Conservation (phyloP, 2,113 vertebrate species). For the Lontra canadensis region DNA sequence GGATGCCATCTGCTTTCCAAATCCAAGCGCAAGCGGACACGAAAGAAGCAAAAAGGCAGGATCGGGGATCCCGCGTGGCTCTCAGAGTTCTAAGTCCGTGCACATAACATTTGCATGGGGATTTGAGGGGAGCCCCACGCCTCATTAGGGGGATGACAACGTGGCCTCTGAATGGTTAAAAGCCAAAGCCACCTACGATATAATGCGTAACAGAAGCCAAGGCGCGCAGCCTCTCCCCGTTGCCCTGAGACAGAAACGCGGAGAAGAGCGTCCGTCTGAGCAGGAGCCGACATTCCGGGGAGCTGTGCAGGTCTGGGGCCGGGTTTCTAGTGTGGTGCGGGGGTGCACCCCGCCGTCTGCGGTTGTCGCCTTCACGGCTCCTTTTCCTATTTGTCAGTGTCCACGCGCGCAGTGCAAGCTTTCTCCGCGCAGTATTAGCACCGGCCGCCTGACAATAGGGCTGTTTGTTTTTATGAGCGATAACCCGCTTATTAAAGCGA, state of each 20-base stretch:
- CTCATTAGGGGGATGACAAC: neutral
- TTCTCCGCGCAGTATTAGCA: slow-evolving; percentile 20
- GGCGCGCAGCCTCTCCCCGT: slow-evolving; percentile 55
- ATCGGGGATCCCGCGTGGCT: fast-evolving
- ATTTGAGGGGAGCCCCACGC: neutral
- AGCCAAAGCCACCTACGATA: neutral
- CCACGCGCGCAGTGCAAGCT: neutral
- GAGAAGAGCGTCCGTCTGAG: slow-evolving; percentile 42
- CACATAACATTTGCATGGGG: neutral
- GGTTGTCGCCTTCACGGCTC: slow-evolving; percentile 55
- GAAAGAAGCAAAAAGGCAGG: neutral
- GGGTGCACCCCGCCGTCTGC: neutral
- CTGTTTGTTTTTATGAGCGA: slow-evolving; percentile 57
- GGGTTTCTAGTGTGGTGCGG: neutral
- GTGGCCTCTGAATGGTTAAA: slow-evolving; percentile 20
- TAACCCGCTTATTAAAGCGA: slow-evolving; percentile 74
- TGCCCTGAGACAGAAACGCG: slow-evolving; percentile 60
- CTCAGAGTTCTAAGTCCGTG: neutral
- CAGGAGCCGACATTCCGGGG: slow-evolving; percentile 35
- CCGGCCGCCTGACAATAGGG: neutral
- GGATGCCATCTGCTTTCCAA: neutral
- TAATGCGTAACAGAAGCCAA: slow-evolving; percentile 60
- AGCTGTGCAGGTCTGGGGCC: neutral
- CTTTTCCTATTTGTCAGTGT: slow-evolving; percentile 28
- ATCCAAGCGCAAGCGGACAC: neutral